Evolutionary conservation across 2,888 invertebrate genomes (phyloP), one percentile per base, ranked within the genome.

Genomic region (Amiota mariae): DNA sequence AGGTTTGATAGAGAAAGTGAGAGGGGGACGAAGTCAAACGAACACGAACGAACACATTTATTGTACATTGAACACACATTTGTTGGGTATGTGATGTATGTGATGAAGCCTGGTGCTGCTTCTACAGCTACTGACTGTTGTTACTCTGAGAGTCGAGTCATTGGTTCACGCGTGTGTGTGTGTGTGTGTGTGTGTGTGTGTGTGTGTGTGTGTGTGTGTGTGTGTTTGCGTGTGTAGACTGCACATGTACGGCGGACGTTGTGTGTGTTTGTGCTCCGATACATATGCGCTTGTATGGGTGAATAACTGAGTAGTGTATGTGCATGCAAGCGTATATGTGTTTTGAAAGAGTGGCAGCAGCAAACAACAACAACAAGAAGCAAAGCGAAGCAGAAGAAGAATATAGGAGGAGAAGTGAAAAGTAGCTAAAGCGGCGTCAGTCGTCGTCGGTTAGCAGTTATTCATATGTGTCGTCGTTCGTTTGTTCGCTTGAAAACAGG

Each of bases 271-370:
- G 18, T 20, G 15, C 15, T 11, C 15, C 8, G 11, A 59, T 57
- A 20, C 11, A 11, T 59, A 1, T 11, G 20, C 20, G 20, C 11
- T 15, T 59, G 59, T 59, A 20, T 20, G 20, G 12, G 15, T 48
- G 66, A 15, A 18, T 11, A 9, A 12, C 49, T 66, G 18, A 48
- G 48, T 66, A 48, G 49, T 48, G 47, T 49, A n/a, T 68, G 54
- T 51, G 67, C 54, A n/a, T 68, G 15, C 59, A 54, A 12, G 47
- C 18, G 15, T 48, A 11, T 13, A 11, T 63, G 63, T 63, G 63
- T 63, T 12, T 36, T 36, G 73, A 61, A 75, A 64, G 74, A 75
- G 72, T 74, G 70, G 73, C 73, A 76, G 66, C 68, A 73, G 73
- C 67, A 76, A 76, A 72, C 64, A 74, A 57, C 71, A 72, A 61